These are phyloP conservation scores for Drosophila birchii DNA, from an alignment of 2,888 invertebrate genomes.

Conservation along the genomic window DNA sequence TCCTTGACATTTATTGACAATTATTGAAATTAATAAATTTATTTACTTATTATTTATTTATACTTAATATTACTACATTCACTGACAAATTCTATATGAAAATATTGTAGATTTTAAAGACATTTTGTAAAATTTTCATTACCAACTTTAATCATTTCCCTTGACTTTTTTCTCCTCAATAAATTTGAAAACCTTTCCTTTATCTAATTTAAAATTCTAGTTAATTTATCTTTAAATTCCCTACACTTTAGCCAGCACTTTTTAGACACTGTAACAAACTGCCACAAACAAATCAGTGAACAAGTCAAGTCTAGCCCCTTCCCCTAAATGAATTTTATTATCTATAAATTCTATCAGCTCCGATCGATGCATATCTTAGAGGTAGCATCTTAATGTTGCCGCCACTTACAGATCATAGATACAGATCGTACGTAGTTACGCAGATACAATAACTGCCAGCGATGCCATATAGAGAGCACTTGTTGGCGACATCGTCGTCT, in stretches of 20 bases:
- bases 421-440: constrained; percentile 3
- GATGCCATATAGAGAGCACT: constrained; percentile 52
- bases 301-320: background rate
- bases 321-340: constrained; percentile 31
- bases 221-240: too few relatives aligned
- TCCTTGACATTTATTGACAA: too few relatives aligned
- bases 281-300: constrained; percentile 15
- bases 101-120: too few relatives aligned
- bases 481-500: constrained; percentile 52
- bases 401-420: constrained; percentile 16
- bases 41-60: too few relatives aligned
- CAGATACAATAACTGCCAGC: constrained; percentile 27
- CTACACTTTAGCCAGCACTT: too few relatives aligned
- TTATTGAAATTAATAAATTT: too few relatives aligned
- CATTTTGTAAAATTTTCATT: background rate
- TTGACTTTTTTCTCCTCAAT: background rate
- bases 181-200: too few relatives aligned
- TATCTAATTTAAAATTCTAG: too few relatives aligned
- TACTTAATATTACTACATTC: too few relatives aligned
- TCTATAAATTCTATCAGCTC: constrained; percentile 59
- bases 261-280: constrained; percentile 28
- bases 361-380: constrained; percentile 62
- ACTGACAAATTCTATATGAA: too few relatives aligned
- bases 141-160: background rate
- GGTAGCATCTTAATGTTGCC: constrained; percentile 66